Base-by-base conservation (phyloP, 2,888 invertebrate species). In the Lucinisca nassula region DNA sequence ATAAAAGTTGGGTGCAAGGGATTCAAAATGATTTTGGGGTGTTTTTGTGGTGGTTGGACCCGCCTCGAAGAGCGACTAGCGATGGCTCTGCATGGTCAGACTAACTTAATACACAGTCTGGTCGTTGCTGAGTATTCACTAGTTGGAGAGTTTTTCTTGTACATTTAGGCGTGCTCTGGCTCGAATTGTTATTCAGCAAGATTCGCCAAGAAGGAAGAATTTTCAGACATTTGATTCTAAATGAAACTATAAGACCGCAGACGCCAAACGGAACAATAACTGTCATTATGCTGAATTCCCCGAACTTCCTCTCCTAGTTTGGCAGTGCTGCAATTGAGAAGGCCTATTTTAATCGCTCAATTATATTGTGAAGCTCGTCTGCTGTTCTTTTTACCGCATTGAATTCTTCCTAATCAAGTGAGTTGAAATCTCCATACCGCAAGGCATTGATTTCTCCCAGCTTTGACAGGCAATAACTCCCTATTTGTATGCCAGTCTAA, bases 391-490 rank as follows among this genome's bases (percentile, higher is more conserved):
- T 45, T 45, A 17, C 17, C 10, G 45, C 45, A 45, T 35, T 35
- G 67, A 67, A 67, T 67, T 67, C 67, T 32, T 67, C 67, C 35
- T 67, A 67, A 67, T 67, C 67, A 67, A 67, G 67, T 35, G 35
- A 32, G 67, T 35, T 67, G 67, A 67, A 67, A 67, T 67, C 67
- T 67, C 67, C 67, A 67, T 67, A 67, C 67, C 35, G 32, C 67
- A 32, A 67, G 17, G 67, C 67, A 67, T 67, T 67, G 67, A 67
- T 67, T 67, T 67, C 67, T 67, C 3, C 17, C 35, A 35, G 35
- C 67, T 35, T 30, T 67, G 67, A 67, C 67, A 67, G 67, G 67
- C 67, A 67, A 67, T 67, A 67, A 67, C 67, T 67, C 67, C 67
- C 35, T 35, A 67, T 67, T 67, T 32, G 67, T 67, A 67, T 67